Base-by-base conservation (phyloP, 2,797 vertebrate genomes). In the Microcaecilia unicolor region DNA sequence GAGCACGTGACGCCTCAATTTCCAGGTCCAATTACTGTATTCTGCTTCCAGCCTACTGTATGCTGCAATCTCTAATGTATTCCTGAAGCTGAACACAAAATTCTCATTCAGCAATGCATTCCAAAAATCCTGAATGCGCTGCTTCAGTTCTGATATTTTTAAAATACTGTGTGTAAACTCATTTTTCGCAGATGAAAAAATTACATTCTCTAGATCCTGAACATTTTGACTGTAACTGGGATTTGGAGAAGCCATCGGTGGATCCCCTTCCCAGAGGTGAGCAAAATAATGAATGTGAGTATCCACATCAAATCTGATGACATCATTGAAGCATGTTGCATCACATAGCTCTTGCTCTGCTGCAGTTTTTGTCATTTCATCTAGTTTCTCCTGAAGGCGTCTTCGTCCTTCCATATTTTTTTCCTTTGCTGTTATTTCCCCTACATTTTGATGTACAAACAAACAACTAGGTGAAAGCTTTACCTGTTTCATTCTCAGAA, bases 31-130 rank as follows among this genome's bases (percentile, higher is more conserved):
- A 4, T 61, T 52, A 1, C 64, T 61, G 31, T 74, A 81, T 15
- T 51, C 37, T 1, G 13, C 48, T 44, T 83, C 80, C 31, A 84
- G 22, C 40, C 60, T 70, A 34, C 57, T 76, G 48, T 79, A 81
- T 10, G 58, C 48, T 20, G 65, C 28, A 1, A 77, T 61, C 20
- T 83, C 77, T 4, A 24, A 5, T 1, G 72, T 62, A 15, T 87
- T 81, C 39, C 56, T 81, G 9, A 84, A 87, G 13, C 67, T 84
- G 20, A 84, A 86, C 23, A 85, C 75, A 55, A 84, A 83, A 5
- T 81, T 59, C 25, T 85, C 77, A 11, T 51, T 75, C 18, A 84
- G 4, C 2, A 84, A 36, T 1, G 80, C 79, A 0, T 59, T 66
- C 80, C 78, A 85, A n/a, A 86, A n/a, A 39, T 83, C 58, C 2